Percentiles rank a stretch among this genome's conserved stretches.
Evolutionary conservation across 2,888 invertebrate species (phyloP).

Genomic region (Lissocephala sabroskyi): DNA sequence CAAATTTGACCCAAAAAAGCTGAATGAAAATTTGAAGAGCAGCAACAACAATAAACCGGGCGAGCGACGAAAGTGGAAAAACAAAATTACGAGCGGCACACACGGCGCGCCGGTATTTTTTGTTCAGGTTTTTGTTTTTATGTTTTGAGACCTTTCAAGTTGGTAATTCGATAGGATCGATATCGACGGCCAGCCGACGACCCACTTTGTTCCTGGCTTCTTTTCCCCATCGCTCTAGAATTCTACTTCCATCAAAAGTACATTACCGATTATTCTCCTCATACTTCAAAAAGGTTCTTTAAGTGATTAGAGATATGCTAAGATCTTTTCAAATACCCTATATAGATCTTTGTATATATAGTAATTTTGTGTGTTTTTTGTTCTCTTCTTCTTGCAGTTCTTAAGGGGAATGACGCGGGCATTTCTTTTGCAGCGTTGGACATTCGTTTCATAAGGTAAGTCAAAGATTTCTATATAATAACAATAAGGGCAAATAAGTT

Average conservation of each 20-base stretch:
- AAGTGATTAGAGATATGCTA: too few relatives aligned
- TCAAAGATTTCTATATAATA: too few relatives aligned
- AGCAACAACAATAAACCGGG: constrained; percentile 3
- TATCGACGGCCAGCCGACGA: not conserved
- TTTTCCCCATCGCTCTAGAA: too few relatives aligned
- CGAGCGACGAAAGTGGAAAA: constrained; percentile 5
- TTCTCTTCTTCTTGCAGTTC: constrained; percentile 60
- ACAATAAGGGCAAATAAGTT: too few relatives aligned
- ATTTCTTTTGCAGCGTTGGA: constrained; percentile 73
- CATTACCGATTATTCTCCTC: too few relatives aligned
- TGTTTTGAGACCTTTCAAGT: too few relatives aligned
- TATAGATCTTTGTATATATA: not conserved
- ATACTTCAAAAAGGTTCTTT: too few relatives aligned
- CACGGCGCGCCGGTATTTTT: too few relatives aligned
- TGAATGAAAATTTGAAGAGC: constrained; percentile 3
- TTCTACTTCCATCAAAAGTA: too few relatives aligned
- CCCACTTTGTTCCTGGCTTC: not conserved
- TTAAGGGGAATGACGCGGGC: constrained; percentile 73
- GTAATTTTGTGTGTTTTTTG: not conserved
- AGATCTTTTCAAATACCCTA: not conserved
- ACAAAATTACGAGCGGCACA: too few relatives aligned
- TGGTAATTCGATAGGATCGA: constrained; percentile 37
- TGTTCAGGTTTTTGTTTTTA: too few relatives aligned
- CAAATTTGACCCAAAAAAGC: constrained; percentile 51
- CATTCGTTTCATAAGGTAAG: constrained; percentile 72